Conservation (phyloP, 2,888 invertebrate genomes). For the Strigamia crassipes region DNA sequence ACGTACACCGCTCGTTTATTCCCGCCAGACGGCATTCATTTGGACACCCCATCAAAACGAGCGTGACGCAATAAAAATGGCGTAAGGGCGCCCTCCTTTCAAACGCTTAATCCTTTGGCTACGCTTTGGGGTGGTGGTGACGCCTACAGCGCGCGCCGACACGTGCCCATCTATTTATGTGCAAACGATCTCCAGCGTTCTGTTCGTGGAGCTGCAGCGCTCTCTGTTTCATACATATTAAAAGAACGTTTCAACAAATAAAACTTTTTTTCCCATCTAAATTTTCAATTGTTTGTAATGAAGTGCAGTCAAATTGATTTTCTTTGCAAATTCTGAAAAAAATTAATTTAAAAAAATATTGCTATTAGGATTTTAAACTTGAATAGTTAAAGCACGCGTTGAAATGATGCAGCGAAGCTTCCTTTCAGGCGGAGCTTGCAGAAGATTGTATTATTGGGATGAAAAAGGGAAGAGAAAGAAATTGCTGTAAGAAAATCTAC, state of each 20-base stretch:
- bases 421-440: background rate
- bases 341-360: background rate
- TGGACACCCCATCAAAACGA: slow-evolving; percentile 22
- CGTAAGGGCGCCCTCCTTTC: slow-evolving; percentile 27
- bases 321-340: background rate
- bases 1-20: background rate
- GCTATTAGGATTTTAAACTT: too few relatives aligned
- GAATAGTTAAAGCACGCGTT: background rate
- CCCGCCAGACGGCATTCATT: slow-evolving; percentile 23
- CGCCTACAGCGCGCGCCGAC: slow-evolving; percentile 1
- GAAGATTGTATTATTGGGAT: background rate
- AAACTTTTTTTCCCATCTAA: background rate
- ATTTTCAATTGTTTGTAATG: background rate
- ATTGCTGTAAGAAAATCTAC: background rate
- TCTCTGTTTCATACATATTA: background rate
- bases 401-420: background rate
- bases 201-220: background rate
- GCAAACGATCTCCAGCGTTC: background rate
- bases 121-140: slow-evolving; percentile 30
- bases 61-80: slow-evolving; percentile 30
- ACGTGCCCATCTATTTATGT: slow-evolving; percentile 22
- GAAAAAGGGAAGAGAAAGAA: background rate
- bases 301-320: background rate
- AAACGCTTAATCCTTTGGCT: slow-evolving; percentile 22
- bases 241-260: too few relatives aligned